Conservation (phyloP, 2,113 vertebrate genomes). For the Illadopsis cleaveri region DNA sequence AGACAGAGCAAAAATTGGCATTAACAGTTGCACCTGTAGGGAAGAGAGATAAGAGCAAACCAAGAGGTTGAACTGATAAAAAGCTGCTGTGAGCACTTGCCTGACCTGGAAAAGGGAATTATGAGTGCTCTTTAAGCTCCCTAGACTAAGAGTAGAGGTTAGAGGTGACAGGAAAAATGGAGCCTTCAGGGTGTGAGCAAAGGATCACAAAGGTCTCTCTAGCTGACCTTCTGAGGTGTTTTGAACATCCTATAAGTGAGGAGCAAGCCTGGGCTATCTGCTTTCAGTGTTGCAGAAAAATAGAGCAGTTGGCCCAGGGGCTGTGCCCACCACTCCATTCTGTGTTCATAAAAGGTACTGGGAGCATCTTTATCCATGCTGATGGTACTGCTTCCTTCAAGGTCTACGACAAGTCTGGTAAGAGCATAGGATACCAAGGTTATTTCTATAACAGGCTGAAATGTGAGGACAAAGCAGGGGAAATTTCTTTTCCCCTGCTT, state of each 20-base stretch:
- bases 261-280: slow-evolving; percentile 74
- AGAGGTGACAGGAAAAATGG: neutral
- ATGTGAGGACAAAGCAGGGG: neutral
- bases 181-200: neutral
- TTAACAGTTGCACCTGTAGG: slow-evolving; percentile 31
- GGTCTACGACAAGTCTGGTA: slow-evolving; percentile 33
- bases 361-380: slow-evolving; percentile 50
- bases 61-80: neutral
- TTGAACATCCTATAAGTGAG: slow-evolving; percentile 60
- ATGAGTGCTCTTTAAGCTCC: neutral
- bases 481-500: neutral
- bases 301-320: neutral
- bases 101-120: rapidly evolving
- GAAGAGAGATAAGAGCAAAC: neutral
- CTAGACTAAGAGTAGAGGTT: neutral
- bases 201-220: slow-evolving; percentile 10
- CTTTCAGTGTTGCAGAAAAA: slow-evolving; percentile 57
- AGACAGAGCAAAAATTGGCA: neutral
- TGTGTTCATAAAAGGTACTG: slow-evolving; percentile 9
- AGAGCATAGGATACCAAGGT: neutral
- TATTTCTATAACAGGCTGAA: neutral
- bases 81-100: neutral
- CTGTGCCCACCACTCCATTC: neutral
- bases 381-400: slow-evolving; percentile 64
- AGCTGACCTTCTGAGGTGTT: slow-evolving; percentile 50